A percentile compares a stretch with the other conserved stretches of the same genome.
Conservation (phyloP, 2,888 invertebrate genomes). For the Temnothorax ravouxi region DNA sequence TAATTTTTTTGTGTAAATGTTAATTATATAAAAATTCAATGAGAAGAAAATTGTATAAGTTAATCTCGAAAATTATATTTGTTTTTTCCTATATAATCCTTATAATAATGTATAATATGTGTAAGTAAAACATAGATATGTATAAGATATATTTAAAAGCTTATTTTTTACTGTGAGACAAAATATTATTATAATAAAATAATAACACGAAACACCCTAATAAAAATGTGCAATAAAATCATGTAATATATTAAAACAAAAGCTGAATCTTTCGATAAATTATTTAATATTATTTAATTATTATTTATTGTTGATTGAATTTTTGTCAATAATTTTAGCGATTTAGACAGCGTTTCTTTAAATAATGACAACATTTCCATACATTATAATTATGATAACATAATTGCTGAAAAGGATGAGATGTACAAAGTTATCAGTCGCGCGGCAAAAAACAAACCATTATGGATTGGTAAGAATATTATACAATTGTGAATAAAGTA, state of each 20-base stretch:
- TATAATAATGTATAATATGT: neutral
- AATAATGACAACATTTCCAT: conserved; percentile 75
- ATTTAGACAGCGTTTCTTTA: conserved; percentile 77
- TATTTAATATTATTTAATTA: neutral
- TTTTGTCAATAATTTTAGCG: conserved; percentile 64
- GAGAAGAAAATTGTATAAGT: neutral
- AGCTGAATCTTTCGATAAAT: neutral
- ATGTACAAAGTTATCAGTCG: conserved; percentile 78
- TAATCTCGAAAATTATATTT: neutral
- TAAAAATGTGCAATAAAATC: neutral
- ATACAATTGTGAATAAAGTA: neutral
- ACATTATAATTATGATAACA: conserved; percentile 78
- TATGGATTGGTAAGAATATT: conserved; percentile 86
- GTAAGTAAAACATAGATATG: too few relatives aligned
- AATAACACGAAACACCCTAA: neutral
- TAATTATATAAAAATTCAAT: conserved; percentile 13
- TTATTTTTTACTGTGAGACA: too few relatives aligned
- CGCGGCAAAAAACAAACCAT: conserved; percentile 79
- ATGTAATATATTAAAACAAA: neutral
- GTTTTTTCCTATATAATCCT: neutral
- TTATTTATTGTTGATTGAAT: neutral
- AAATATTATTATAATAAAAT: neutral
- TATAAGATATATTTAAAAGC: too few relatives aligned
- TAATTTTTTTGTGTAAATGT: neutral
- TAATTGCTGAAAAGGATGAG: conserved; percentile 76